Evolutionary conservation across 2,797 vertebrate genomes (phyloP), one percentile per base, ranked within the genome.

Genomic region (Toxotes lorentzi): DNA sequence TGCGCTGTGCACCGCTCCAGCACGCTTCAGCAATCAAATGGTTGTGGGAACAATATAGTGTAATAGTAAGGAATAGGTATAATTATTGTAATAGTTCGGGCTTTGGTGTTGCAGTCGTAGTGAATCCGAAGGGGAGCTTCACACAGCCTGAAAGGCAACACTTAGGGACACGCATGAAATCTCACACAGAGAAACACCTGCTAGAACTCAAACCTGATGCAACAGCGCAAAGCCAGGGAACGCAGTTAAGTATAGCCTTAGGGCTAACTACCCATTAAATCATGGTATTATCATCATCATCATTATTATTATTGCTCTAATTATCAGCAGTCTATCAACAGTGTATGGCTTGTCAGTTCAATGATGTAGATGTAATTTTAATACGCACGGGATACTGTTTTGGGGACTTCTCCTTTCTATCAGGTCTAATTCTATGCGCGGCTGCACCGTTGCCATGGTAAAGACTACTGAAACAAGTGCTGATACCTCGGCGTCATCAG

Each of bases 361-460:
- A 32, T 1, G 0, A 10, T 12, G 54, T 24, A 0, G 0, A 12
- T 17, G 1, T 17, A 7, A 4, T 1, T 14, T 11, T 14, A 4
- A 14, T 4, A 34, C 2, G 4, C 5, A 14, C 14, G 2, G 21
- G 21, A 32, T 2, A 1, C 43, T 1, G 21, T 35, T 48, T 9
- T 2, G 8, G 21, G 4, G 12, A 1, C 6, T 0, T 21, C 0
- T 35, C 32, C 35, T 12, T 50, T 84, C 86, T 81, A n/a, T 61
- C 4, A 0, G 3, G 0, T 84, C 4, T 64, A 67, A 53, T 17
- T 88, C 82, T 87, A 8, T 73, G 80, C 30, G 77, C 59, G 51
- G 21, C 35, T 77, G 79, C 76, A 5, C 17, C 65, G 94, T 95
- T 94, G 82, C 88, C 84, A 93, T 93, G 90, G 94, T 84, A 90